These are phyloP conservation scores for Delia radicum DNA, from an alignment of 1,140 invertebrate genomes.

Conservation along the genomic window DNA sequence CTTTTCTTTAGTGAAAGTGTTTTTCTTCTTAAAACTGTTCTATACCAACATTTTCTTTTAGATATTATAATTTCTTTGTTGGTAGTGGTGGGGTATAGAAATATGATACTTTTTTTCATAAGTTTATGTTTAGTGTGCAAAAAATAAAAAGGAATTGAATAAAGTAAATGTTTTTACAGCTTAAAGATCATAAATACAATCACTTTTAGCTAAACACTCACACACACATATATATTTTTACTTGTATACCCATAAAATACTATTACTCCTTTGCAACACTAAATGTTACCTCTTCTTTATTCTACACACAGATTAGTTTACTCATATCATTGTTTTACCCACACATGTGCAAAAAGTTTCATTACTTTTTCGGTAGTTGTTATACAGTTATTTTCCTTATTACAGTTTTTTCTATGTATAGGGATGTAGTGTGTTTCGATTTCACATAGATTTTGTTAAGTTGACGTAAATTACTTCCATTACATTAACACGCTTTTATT, in stretches of 20 bases:
- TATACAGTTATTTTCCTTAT: too few species aligned
- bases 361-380: background rate
- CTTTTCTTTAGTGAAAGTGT: constrained; percentile 44
- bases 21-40: too few species aligned
- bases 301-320: constrained; percentile 25
- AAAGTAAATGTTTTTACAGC: constrained; percentile 26
- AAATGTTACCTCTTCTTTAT: constrained; percentile 23
- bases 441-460: constrained; percentile 46
- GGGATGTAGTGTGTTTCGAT: background rate
- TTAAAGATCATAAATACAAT: constrained; percentile 1
- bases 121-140: constrained; percentile 25
- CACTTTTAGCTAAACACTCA: background rate
- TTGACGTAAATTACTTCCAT: constrained; percentile 55
- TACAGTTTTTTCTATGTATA: too few species aligned
- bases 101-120: constrained; percentile 15
- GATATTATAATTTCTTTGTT: background rate
- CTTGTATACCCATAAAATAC: too few species aligned
- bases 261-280: background rate
- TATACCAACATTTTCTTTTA: background rate
- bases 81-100: too few species aligned
- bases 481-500: constrained; percentile 45
- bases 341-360: background rate
- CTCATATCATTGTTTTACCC: background rate
- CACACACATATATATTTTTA: background rate
- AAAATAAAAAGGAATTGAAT: constrained; percentile 23